phyloP scores from a whole-genome alignment of 2,113 vertebrate species.

The Panthera tigris region DNA sequence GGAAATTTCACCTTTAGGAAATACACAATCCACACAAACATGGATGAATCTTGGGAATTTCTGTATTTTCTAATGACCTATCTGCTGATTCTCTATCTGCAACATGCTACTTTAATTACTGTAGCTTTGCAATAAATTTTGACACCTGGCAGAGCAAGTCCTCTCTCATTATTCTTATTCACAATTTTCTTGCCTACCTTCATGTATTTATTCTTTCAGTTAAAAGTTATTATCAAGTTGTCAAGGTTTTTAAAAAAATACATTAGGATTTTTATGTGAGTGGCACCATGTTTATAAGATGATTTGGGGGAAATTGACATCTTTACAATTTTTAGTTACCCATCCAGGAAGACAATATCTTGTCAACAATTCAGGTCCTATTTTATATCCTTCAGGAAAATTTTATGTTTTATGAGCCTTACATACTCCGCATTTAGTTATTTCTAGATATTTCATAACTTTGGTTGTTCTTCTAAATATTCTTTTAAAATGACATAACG shows the following conservation, averaged over 20 bases:
- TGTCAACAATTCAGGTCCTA: background rate
- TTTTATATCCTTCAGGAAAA: background rate
- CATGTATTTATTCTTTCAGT: constrained; percentile 47
- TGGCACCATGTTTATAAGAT: background rate
- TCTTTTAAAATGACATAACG: background rate
- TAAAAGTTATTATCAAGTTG: constrained; percentile 70
- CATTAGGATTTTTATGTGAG: constrained; percentile 54
- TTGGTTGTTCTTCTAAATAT: background rate
- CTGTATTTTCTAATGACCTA: constrained; percentile 23
- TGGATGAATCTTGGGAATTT: background rate
- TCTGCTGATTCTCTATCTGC: background rate
- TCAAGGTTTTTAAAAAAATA: constrained; percentile 32
- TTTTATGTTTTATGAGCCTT: background rate
- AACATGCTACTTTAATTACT: constrained; percentile 52
- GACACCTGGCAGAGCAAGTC: constrained; percentile 9
- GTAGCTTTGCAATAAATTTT: constrained; percentile 42
- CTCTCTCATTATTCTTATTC: constrained; percentile 39
- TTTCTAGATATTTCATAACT: constrained; percentile 22
- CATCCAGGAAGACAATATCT: background rate
- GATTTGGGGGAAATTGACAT: constrained; percentile 27
- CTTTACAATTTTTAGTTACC: constrained; percentile 46
- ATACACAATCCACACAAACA: background rate
- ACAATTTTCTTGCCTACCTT: constrained; percentile 37
- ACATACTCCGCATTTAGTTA: background rate
- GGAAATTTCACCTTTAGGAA: constrained; percentile 25